Evolutionary conservation across 2,113 vertebrate species (phyloP).

Genomic region (Syngnathus floridae): DNA sequence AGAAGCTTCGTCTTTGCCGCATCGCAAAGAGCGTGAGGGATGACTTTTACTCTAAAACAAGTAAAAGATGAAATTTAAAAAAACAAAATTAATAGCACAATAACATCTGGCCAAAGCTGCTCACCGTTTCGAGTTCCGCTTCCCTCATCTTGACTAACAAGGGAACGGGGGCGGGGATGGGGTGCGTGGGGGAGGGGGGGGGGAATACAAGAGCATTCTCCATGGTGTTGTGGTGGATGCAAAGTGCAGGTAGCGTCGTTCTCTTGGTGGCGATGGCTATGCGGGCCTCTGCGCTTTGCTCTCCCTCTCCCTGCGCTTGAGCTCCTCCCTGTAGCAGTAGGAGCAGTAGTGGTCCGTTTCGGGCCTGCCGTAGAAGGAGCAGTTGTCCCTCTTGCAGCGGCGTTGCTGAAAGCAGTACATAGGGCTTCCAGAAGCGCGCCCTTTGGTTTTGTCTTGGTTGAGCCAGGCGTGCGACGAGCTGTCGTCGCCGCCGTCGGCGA

Average conservation of each 20-base stretch:
- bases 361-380: constrained; percentile 91
- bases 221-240: constrained; percentile 52
- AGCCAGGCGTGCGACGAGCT: constrained; percentile 76
- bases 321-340: constrained; percentile 95
- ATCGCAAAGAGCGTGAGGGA: constrained; percentile 54
- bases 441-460: constrained; percentile 81
- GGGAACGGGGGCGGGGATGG: constrained; percentile 46
- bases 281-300: constrained; percentile 60
- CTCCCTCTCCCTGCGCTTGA: constrained; percentile 82
- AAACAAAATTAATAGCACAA: constrained; percentile 52
- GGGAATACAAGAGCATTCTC: constrained; percentile 59
- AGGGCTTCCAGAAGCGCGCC: constrained; percentile 76
- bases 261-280: constrained; percentile 53
- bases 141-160: constrained; percentile 57
- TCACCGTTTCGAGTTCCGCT: constrained; percentile 70
- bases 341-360: constrained; percentile 97
- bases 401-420: constrained; percentile 86
- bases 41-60: constrained; percentile 78
- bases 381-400: constrained; percentile 92
- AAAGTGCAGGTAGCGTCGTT: constrained; percentile 57
- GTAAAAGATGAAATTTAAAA: constrained; percentile 68
- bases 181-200: constrained; percentile 52
- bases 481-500: constrained; percentile 82
- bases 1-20: constrained; percentile 46
- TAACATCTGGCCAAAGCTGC: constrained; percentile 75